These are phyloP conservation scores for Casuarius casuarius DNA, from an alignment of 2,113 vertebrate genomes.

Conservation along the genomic window DNA sequence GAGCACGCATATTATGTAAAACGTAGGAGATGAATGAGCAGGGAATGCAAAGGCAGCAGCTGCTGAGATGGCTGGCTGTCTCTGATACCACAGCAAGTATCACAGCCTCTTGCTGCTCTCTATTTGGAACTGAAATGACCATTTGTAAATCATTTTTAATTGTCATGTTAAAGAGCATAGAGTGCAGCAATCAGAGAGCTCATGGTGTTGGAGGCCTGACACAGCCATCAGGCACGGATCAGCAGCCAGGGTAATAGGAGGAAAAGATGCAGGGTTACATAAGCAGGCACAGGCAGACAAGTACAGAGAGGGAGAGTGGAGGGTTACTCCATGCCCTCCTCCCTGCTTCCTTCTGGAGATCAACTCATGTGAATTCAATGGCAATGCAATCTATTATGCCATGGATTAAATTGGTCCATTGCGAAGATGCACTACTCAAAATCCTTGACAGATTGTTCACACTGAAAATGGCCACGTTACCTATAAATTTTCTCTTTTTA, in stretches of 20 bases:
- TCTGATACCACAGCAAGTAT: background rate
- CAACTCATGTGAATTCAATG: background rate
- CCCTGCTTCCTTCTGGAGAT: background rate
- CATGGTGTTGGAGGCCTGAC: slow-evolving; percentile 60
- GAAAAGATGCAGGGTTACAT: slow-evolving; percentile 64
- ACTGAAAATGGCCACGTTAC: background rate
- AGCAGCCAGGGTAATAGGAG: slow-evolving; percentile 69
- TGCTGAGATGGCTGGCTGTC: background rate
- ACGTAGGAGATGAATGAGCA: background rate
- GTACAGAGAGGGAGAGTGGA: background rate
- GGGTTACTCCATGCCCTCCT: background rate
- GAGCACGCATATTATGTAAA: background rate
- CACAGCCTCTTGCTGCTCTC: slow-evolving; percentile 35
- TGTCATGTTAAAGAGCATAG: slow-evolving; percentile 72
- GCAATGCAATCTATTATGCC: background rate
- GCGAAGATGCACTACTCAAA: background rate
- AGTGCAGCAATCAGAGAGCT: slow-evolving; percentile 55
- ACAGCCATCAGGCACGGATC: slow-evolving; percentile 66
- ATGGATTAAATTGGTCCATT: background rate
- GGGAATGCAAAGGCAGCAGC: background rate
- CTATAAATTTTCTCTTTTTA: background rate
- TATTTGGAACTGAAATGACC: slow-evolving; percentile 7
- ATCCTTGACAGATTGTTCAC: background rate
- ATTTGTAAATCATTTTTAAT: slow-evolving; percentile 79
- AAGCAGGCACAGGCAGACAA: slow-evolving; percentile 60